phyloP scores from a whole-genome alignment of 2,888 invertebrate genomes.

The Ectropis crepuscularia region DNA sequence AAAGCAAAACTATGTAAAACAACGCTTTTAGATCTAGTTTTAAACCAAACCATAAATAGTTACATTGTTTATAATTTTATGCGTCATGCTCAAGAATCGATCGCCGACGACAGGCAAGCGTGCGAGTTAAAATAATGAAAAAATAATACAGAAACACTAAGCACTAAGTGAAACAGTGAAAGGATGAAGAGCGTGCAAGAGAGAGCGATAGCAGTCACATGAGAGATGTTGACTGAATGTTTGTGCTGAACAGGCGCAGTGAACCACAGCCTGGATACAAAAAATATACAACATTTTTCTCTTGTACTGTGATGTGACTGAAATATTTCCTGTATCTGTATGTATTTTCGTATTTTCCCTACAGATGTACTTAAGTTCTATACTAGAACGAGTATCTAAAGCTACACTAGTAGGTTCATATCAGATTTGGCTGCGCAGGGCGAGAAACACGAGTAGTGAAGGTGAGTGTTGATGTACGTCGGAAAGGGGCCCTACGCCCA shows the following conservation, averaged over 20 bases:
- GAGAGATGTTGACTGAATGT: slow-evolving; percentile 80
- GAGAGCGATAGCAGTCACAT: slow-evolving; percentile 74
- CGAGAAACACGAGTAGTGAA: no score
- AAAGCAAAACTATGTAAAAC: slow-evolving; percentile 36
- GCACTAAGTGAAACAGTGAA: slow-evolving; percentile 52
- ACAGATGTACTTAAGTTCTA: no score
- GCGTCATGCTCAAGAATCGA: slow-evolving; percentile 31
- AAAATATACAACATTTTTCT: background rate
- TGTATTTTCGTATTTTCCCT: no score
- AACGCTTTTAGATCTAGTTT: slow-evolving; percentile 12
- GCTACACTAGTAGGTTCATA: no score
- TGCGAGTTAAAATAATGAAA: slow-evolving; percentile 40
- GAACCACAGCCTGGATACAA: slow-evolving; percentile 52
- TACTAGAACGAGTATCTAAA: no score
- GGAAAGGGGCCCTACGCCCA: no score
- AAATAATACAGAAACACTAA: slow-evolving; percentile 50
- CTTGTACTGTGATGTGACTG: no score
- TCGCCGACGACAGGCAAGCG: slow-evolving; percentile 42
- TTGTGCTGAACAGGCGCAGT: slow-evolving; percentile 49
- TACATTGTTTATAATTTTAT: slow-evolving; percentile 3
- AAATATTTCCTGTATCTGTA: no score
- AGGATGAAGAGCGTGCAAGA: slow-evolving; percentile 66
- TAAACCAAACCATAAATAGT: slow-evolving; percentile 12
- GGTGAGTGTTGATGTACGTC: no score
- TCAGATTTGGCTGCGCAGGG: no score